Evolutionary conservation across 1,140 invertebrate genomes (phyloP).

Genomic region (Neodiprion virginianus): DNA sequence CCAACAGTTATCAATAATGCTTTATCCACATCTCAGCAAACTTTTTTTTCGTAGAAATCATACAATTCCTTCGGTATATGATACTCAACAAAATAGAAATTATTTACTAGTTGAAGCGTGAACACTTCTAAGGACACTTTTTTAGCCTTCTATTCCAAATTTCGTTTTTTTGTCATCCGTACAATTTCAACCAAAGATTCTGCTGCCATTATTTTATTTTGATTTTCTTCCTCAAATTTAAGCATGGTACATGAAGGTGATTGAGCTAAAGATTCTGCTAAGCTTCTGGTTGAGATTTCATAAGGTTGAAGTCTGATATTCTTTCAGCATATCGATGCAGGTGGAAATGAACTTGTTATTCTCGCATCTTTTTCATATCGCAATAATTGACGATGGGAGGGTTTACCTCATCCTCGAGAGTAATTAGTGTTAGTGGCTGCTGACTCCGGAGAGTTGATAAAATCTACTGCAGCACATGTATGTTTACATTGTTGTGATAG

Average conservation of each 20-base stretch:
- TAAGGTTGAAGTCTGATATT: neutral
- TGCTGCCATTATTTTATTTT: constrained; percentile 18
- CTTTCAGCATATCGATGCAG: neutral
- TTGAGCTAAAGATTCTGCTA: constrained; percentile 3
- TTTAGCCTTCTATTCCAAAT: constrained; percentile 4
- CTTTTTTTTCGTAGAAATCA: constrained; percentile 17
- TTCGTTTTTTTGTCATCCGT: neutral
- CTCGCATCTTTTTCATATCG: constrained; percentile 5
- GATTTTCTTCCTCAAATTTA: constrained; percentile 18
- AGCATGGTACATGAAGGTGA: constrained; percentile 14
- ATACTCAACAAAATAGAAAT: neutral
- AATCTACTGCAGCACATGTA: constrained; percentile 22
- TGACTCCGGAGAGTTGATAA: constrained; percentile 20
- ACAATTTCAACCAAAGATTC: constrained; percentile 11
- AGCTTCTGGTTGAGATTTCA: neutral
- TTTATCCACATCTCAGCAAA: constrained; percentile 19
- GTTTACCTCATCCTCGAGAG: constrained; percentile 22
- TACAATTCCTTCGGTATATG: neutral
- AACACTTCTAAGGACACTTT: constrained; percentile 20
- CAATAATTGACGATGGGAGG: too few relatives aligned
- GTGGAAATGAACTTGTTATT: constrained; percentile 9
- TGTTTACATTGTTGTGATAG: constrained; percentile 22
- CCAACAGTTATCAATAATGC: constrained; percentile 13
- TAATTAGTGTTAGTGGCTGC: constrained; percentile 20
- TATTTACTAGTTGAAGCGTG: constrained; percentile 17